Conservation (phyloP, 1,140 invertebrate genomes). For the Andricus grossulariae region DNA sequence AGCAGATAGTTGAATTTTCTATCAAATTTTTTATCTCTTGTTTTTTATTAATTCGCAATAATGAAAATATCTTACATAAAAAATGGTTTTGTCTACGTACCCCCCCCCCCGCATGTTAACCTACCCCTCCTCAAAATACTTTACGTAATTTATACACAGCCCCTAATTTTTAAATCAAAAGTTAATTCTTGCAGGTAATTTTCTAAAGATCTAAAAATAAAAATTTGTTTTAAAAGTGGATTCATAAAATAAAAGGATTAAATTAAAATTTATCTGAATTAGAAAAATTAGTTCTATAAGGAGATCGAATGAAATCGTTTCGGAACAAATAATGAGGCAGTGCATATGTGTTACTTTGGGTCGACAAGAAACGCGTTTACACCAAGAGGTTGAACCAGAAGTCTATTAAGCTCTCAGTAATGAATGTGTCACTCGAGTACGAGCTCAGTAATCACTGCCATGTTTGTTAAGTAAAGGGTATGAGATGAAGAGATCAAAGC, state of each 20-base stretch:
- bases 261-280: too few relatives aligned
- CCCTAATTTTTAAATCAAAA: too few relatives aligned
- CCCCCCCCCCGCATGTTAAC: too few relatives aligned
- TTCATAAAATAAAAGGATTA: background rate
- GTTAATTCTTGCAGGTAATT: too few relatives aligned
- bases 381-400: background rate
- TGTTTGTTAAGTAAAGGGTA: background rate
- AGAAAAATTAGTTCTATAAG: background rate
- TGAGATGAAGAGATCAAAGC: background rate
- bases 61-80: too few relatives aligned
- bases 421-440: constrained; percentile 17
- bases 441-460: background rate
- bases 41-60: too few relatives aligned
- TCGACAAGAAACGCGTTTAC: constrained; percentile 22
- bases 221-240: background rate
- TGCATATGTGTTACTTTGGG: background rate
- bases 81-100: too few relatives aligned
- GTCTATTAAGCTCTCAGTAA: constrained; percentile 13
- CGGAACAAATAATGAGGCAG: constrained; percentile 8
- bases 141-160: too few relatives aligned
- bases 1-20: too few relatives aligned
- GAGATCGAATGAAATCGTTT: background rate
- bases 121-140: too few relatives aligned
- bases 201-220: too few relatives aligned
- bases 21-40: too few relatives aligned